Base-by-base conservation (phyloP, 2,888 invertebrate genomes). In the Calliopum simillimum region DNA sequence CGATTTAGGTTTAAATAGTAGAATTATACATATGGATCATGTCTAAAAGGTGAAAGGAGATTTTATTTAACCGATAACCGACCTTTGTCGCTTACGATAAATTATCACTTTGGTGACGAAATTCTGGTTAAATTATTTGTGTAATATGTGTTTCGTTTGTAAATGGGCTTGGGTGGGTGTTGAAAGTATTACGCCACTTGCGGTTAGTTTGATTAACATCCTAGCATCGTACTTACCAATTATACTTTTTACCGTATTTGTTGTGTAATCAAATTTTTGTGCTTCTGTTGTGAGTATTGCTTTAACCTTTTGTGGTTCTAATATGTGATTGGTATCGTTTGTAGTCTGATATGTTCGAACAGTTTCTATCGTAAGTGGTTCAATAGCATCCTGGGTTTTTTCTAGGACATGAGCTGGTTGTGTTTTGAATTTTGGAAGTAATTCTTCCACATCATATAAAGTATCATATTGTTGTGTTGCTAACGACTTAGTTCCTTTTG, bases 171-270 rank as follows among this genome's bases (percentile, higher is more conserved):
- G 71, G 70, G 78, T 46, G 72, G 73, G 73, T 74, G 74, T 61
- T 59, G 55, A 73, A 82, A 84, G 85, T 83, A 81, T 80, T 81
- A 84, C 85, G 85, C 85, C 85, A 84, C 82, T 79, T 76, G 8
- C 67, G 49, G 46, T 66, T 68, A 72, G 63, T 74, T 74, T 75
- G 76, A 78, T 67, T 70, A 65, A 71, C 72, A 65, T 73, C 62
- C 66, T 69, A 73, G 63, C 65, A 55, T 55, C 73, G 74, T 80
- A 81, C 81, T 81, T 80, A 81, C 81, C 79, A 19, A 47, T 64
- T 53, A 46, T 69, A 25, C 68, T 56, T 71, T 69, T 76, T 77
- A 77, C 77, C 75, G 69, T 75, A 68, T 71, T 67, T 75, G 73
- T 73, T 73, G 74, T 69, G 44, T 65, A 70, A 69, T 56, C 71